Base-by-base conservation (phyloP, 2,888 invertebrate species). In the Hipparchia sbordonii region DNA sequence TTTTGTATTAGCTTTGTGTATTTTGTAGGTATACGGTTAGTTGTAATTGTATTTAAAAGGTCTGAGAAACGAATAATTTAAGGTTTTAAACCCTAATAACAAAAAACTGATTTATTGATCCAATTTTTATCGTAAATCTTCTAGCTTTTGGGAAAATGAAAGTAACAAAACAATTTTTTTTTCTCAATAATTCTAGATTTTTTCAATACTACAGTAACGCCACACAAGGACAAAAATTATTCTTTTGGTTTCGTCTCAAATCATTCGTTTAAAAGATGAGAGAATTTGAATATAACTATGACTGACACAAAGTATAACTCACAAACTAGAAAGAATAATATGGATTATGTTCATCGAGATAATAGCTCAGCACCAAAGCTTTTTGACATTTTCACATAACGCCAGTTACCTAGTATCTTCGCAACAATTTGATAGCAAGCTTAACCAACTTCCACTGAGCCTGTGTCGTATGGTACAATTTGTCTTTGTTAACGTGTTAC, bases 401-500 rank as follows among this genome's bases (percentile, higher is more conserved):
- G 75, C 75, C 69, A 73, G 71, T 62, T 71, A 51, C 51, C 65
- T 51, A 63, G 63, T 69, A 70, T 67, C 66, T 71, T 71, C 67
- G 70, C 67, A 70, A 62, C 61, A 59, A 67, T 39, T 45, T 69
- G 66, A 51, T 57, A 48, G 65, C 66, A 68, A 68, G 70, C 70
- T 69, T 73, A 67, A 63, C 51, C 51, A 67, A 68, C 52, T 56
- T 69, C 59, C 66, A 71, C 70, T 54, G 62, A 71, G 74, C 72
- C 72, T 74, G 68, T 71, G 62, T 67, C 65, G 66, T 67, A 63
- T 74, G 72, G 71, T 72, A 60, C 62, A 68, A 23, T 70, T 57
- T 72, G 52, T 70, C 48, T 60, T 66, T 73, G 23, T 52, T 54
- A n/a, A 52, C 13, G 51, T 63, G 59, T 70, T 67, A 46, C 52